Base-by-base conservation (phyloP, 2,113 vertebrate species). In the Redunca redunca region DNA sequence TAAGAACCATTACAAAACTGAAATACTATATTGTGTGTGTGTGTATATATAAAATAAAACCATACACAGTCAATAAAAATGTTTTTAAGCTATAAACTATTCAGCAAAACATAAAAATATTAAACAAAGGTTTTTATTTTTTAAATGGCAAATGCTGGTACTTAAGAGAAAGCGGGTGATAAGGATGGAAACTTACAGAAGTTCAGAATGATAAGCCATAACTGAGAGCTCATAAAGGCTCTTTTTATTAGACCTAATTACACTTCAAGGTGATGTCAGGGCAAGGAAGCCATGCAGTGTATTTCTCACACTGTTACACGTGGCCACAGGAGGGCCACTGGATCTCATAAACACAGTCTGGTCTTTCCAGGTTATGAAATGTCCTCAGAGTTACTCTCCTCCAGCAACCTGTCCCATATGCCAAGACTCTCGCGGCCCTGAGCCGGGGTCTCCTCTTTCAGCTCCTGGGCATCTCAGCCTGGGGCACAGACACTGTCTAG, bases 81-180 rank as follows among this genome's bases (percentile, higher is more conserved):
- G 64, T 55, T 91, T 94, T 86, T 64, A 92, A 89, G 16, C 52
- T 92, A 36, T 82, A 40, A 82, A 92, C 17, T 80, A n/a, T 55
- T 85, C 23, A 93, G 60, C 55, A 95, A 88, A 96, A 92, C 16
- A 90, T 62, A 84, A 90, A 95, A 95, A 93, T 43, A 93, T 11
- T 88, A 86, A 91, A 53, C 7, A 93, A 91, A 11, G 1, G 1
- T 16, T 90, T 71, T 81, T n/a, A 28, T 52, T 86, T 64, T 90
- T 93, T 64, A 2, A 77, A 91, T 48, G 25, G 62, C 77, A 94
- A 90, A 64, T 90, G 30, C n/a, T 91, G 23, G 33, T 77, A 80
- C 50, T 83, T 91, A n/a, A 90, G 36, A 85, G 28, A 95, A 85
- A 84, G 19, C 17, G 7, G 28, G 19, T 89, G 67, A 36, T 74